Conservation (phyloP, 2,888 invertebrate genomes). For the Thelaira solivaga region DNA sequence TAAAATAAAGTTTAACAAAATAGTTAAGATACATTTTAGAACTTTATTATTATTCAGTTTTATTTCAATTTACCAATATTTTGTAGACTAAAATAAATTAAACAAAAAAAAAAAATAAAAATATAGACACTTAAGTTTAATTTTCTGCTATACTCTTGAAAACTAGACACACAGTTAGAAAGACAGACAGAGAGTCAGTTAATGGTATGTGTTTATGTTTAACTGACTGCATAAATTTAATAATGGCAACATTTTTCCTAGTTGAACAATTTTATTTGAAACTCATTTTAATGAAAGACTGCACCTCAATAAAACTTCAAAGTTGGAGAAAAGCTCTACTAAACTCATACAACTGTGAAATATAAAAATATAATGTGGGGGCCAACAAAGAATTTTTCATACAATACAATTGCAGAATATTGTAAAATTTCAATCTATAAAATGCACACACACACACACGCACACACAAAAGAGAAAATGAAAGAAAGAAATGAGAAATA, state of each 20-base stretch:
- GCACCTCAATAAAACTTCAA: conserved; percentile 50
- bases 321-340: conserved; percentile 29
- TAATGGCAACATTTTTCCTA: conserved; percentile 39
- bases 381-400: not conserved
- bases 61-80: not conserved
- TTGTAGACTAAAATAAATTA: not conserved
- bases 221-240: conserved; percentile 38
- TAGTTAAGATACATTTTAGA: no score
- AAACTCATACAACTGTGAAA: conserved; percentile 30
- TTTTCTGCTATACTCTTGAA: no score
- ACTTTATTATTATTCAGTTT: not conserved
- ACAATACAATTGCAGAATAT: conserved; percentile 17
- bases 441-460: not conserved
- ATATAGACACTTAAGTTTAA: no score
- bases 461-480: not conserved
- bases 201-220: not conserved
- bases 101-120: not conserved
- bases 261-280: conserved; percentile 48
- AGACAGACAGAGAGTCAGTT: no score
- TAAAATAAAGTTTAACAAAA: not conserved
- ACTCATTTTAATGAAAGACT: conserved; percentile 46
- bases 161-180: no score
- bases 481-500: not conserved
- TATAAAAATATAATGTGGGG: conserved; percentile 15
- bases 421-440: not conserved